Conservation (phyloP, 2,888 invertebrate species). For the Eubasilissa splendida region DNA sequence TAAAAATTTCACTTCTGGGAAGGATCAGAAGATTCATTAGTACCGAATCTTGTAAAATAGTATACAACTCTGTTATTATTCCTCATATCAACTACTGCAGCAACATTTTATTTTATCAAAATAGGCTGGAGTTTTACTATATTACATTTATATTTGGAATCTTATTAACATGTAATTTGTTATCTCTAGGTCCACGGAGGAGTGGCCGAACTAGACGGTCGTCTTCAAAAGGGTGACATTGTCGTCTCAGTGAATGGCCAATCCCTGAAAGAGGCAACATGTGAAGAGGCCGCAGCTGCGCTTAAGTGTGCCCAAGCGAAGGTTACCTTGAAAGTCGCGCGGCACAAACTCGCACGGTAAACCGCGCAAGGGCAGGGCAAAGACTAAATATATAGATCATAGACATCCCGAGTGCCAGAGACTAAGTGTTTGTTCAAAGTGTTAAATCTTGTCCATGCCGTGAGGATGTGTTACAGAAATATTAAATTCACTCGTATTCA, state of each 20-base stretch:
- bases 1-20: too few relatives aligned
- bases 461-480: conserved; percentile 38
- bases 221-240: conserved; percentile 93
- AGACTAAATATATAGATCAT: not conserved
- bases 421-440: conserved; percentile 19
- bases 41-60: too few relatives aligned
- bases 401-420: conserved; percentile 1
- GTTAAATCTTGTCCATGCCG: conserved; percentile 20
- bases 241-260: conserved; percentile 91
- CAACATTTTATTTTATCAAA: too few relatives aligned
- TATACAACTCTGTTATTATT: too few relatives aligned
- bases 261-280: conserved; percentile 81
- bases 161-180: too few relatives aligned
- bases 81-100: too few relatives aligned
- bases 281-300: conserved; percentile 90
- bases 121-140: too few relatives aligned
- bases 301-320: conserved; percentile 90
- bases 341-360: conserved; percentile 82
- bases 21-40: too few relatives aligned
- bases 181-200: conserved; percentile 85
- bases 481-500: not conserved
- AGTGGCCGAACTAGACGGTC: conserved; percentile 88
- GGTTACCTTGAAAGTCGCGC: conserved; percentile 86
- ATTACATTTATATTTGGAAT: too few relatives aligned
- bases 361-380: not conserved